A percentile compares a stretch with the other conserved stretches of the same genome.
Conservation (phyloP, 2,797 vertebrate genomes). For the Sebastes goodei region DNA sequence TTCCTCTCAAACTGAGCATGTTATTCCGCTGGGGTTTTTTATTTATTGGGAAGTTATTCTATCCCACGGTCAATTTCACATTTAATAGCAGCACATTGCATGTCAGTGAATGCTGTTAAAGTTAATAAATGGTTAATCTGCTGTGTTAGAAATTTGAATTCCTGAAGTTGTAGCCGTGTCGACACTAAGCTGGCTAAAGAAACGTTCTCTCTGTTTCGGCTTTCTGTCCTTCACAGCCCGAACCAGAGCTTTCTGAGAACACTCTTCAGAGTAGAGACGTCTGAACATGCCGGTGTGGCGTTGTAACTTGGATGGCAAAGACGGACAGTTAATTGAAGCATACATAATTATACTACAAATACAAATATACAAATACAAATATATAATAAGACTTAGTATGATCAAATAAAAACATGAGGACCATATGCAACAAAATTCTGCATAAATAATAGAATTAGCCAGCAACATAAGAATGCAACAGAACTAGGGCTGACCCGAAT, state of each 20-base stretch:
- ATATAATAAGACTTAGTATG: too few relatives aligned
- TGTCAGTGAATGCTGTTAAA: neutral
- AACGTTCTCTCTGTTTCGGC: neutral
- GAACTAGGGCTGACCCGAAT: fast-evolving
- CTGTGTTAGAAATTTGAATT: neutral
- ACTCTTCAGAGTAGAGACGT: neutral
- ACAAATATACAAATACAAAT: too few relatives aligned
- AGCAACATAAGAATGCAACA: neutral
- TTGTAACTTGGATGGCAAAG: neutral
- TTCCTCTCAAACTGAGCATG: neutral
- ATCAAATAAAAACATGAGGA: neutral
- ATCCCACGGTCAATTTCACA: neutral
- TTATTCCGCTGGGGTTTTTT: neutral
- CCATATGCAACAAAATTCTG: neutral
- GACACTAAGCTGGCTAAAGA: neutral
- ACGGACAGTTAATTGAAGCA: neutral
- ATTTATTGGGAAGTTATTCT: neutral
- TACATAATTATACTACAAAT: too few relatives aligned
- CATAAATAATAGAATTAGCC: neutral
- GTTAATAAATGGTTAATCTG: neutral
- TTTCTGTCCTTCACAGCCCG: neutral
- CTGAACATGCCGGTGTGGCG: neutral
- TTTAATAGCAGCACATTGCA: neutral
- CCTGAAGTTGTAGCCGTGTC: neutral
- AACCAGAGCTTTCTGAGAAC: neutral